A percentile compares a stretch with the other conserved stretches of the same genome.
These are phyloP conservation scores for Eudorcas thomsonii DNA, from an alignment of 2,113 vertebrate species.

Conservation along the genomic window DNA sequence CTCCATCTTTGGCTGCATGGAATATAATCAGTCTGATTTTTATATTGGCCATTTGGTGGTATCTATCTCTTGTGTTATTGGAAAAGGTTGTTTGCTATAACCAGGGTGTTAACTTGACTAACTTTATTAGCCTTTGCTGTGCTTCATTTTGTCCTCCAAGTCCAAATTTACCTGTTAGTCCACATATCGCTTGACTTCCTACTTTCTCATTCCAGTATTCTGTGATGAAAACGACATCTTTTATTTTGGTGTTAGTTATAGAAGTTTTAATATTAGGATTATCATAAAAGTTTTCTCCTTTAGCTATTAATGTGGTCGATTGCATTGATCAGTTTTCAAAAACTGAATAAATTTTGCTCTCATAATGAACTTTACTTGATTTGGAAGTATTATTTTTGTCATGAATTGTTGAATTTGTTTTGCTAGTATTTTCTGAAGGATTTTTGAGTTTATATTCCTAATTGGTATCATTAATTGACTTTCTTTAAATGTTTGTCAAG, in stretches of 20 bases:
- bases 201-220: not conserved
- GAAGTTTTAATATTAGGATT: not conserved
- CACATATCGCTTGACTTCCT: not conserved
- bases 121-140: not conserved
- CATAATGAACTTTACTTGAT: not conserved
- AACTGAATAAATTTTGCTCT: not conserved
- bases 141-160: not conserved
- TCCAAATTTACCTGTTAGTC: not conserved
- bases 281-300: not conserved
- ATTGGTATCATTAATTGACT: not conserved
- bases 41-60: not conserved
- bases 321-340: not conserved
- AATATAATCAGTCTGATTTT: not conserved
- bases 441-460: not conserved
- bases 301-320: not conserved
- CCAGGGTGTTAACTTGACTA: not conserved
- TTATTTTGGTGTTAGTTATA: not conserved
- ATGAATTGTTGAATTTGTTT: not conserved
- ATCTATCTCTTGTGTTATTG: not conserved
- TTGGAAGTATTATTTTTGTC: not conserved
- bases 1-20: not conserved
- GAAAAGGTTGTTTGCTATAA: not conserved
- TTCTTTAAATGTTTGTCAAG: not conserved
- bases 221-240: not conserved
- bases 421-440: not conserved